Base-by-base conservation (phyloP, 2,888 invertebrate genomes). In the Oscheius myriophilus region DNA sequence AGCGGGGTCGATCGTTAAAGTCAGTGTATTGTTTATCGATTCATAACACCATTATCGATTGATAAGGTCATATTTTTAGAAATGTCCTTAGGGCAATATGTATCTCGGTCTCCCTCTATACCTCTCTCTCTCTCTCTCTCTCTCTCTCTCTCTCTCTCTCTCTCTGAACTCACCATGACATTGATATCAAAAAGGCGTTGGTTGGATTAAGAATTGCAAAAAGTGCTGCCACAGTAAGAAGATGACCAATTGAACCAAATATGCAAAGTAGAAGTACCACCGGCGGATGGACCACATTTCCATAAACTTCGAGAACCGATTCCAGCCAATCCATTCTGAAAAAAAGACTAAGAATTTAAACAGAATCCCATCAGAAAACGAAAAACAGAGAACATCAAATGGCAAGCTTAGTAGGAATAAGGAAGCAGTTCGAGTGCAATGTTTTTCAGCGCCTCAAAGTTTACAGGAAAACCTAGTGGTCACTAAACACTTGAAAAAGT, bases 131-230 rank as follows among this genome's bases (percentile, higher is more conserved):
- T 33, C 33, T 33, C 33, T 33, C 33, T 33, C 33, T 33, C 33
- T 33, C 33, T 33, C 33, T 33, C 33, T 33, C 61, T 59, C 23
- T 4, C 46, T n/a, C 16, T 46, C n/a, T n/a, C 16, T 9, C 14
- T 9, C 11, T 16, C 57, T 14, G 12, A 51, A 71, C 77, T 62
- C 52, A 83, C 82, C 80, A 80, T 18, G 79, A 79, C 83, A 84
- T 84, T 45, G 80, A 80, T 58, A 84, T 83, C 54, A 84, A 66
- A 45, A 84, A 76, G 62, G 78, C 71, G 64, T 84, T 84, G 6
- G 83, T 84, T 41, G 84, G 84, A 67, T 83, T 84, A 14, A 76
- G 62, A 73, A 82, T 79, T 18, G 73, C 69, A 1, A 72, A 75
- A 1, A 84, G 70, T 1, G 82, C 78, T 0, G 75, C 76, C 41